Evolutionary conservation across 2,113 vertebrate genomes (phyloP).

Genomic region (Oreochromis niloticus): DNA sequence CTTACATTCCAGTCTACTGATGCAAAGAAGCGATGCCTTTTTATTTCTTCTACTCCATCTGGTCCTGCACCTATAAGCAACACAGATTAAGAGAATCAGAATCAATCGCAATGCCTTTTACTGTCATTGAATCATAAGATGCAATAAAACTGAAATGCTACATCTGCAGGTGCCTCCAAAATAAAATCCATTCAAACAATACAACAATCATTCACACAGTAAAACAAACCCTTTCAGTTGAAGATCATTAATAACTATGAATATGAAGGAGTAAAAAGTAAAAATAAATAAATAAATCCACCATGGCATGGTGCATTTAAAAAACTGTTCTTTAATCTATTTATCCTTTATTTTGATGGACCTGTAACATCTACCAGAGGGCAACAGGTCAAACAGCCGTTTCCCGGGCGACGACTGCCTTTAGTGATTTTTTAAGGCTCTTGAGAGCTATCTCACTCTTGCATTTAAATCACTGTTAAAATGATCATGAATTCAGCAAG

Average conservation of each 20-base stretch:
- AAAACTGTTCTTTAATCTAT: neutral
- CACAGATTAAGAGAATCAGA: neutral
- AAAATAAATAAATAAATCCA: neutral
- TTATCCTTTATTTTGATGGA: neutral
- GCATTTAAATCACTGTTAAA: neutral
- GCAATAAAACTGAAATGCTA: neutral
- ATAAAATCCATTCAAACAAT: neutral
- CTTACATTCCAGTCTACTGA: constrained; percentile 94
- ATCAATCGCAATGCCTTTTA: neutral
- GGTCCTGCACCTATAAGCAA: constrained; percentile 81
- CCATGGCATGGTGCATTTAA: neutral
- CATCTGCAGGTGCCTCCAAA: neutral
- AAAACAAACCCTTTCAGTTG: neutral
- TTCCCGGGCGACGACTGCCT: neutral
- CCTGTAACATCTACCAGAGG: neutral
- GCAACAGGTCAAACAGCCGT: neutral
- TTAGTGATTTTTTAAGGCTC: neutral
- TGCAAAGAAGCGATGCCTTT: constrained; percentile 88
- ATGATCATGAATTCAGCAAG: neutral
- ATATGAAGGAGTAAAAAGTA: neutral
- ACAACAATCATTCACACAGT: neutral
- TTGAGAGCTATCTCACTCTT: neutral
- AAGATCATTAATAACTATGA: neutral
- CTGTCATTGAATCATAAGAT: neutral
- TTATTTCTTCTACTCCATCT: constrained; percentile 94